Percentiles rank a stretch among this genome's conserved stretches.
These are phyloP conservation scores for Nansenia antarctica DNA, from an alignment of 2,113 vertebrate species.

Conservation along the genomic window DNA sequence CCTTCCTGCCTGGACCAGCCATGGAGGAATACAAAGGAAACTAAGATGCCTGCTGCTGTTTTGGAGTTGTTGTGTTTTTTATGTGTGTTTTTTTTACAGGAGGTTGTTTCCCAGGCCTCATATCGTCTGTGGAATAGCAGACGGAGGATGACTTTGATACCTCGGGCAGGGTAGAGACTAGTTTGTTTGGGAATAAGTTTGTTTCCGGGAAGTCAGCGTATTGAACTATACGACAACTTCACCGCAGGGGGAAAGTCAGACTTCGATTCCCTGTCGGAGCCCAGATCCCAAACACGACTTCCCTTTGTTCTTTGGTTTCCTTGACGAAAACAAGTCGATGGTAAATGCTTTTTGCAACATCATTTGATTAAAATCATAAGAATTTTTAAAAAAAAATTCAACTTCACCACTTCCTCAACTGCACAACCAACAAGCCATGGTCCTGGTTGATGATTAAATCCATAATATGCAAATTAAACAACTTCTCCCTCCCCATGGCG, in stretches of 20 bases:
- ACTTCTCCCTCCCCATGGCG: not conserved
- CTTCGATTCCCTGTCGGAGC: constrained; percentile 32
- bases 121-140: constrained; percentile 32
- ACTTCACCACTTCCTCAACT: not conserved
- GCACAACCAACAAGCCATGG: not conserved
- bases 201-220: constrained; percentile 9
- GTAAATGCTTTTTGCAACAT: not conserved
- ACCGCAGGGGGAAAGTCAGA: constrained; percentile 22
- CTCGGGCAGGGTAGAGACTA: constrained; percentile 28
- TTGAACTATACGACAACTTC: not conserved
- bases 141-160: constrained; percentile 37
- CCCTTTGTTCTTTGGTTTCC: too few relatives aligned
- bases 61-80: too few relatives aligned
- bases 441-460: not conserved
- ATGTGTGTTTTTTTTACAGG: constrained; percentile 37
- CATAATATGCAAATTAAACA: not conserved
- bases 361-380: too few relatives aligned
- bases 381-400: not conserved
- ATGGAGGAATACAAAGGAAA: constrained; percentile 45
- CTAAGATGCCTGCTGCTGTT: constrained; percentile 40
- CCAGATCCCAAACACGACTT: constrained; percentile 41
- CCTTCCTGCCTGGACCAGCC: constrained; percentile 50
- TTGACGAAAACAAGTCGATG: not conserved
- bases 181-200: constrained; percentile 48
- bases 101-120: constrained; percentile 18